A percentile compares a stretch with the other conserved stretches of the same genome.
phyloP scores from a whole-genome alignment of 2,888 invertebrate genomes.

The Diloba caeruleocephala region DNA sequence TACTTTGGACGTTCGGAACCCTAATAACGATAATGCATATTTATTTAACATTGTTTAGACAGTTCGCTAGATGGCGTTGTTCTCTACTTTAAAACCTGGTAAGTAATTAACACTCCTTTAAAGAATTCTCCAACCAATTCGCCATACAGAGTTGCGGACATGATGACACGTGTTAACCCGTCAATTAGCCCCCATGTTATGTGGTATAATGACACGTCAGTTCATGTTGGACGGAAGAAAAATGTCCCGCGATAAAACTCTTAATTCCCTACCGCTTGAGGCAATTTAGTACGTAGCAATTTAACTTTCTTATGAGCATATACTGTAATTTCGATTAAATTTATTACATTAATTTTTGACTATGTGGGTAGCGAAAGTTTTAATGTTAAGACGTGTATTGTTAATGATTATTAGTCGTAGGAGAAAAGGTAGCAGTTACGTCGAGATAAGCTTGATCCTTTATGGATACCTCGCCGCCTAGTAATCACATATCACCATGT shows the following conservation, averaged over 20 bases:
- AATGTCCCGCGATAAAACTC: conserved; percentile 62
- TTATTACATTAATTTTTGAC: conserved; percentile 41
- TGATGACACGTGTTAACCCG: conserved; percentile 48
- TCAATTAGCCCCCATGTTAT: conserved; percentile 52
- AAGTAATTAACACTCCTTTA: conserved; percentile 28
- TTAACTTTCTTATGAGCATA: conserved; percentile 56
- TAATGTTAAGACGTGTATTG: conserved; percentile 8
- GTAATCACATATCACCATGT: too few relatives aligned
- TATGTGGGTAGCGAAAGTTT: conserved; percentile 12
- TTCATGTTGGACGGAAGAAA: conserved; percentile 56
- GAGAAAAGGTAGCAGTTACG: too few relatives aligned
- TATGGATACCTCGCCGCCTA: too few relatives aligned
- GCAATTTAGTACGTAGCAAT: conserved; percentile 56
- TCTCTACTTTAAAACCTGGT: background rate
- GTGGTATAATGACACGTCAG: conserved; percentile 54
- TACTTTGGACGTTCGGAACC: too few relatives aligned
- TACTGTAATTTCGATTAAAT: conserved; percentile 51
- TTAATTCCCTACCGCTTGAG: conserved; percentile 59
- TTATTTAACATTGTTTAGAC: too few relatives aligned
- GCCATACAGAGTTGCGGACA: conserved; percentile 30
- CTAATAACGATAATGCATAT: too few relatives aligned
- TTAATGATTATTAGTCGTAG: too few relatives aligned
- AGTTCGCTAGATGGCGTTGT: conserved; percentile 48
- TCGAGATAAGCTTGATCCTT: too few relatives aligned
- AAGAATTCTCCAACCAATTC: conserved; percentile 17